Evolutionary conservation across 2,113 vertebrate genomes (phyloP).

Genomic region (Hypanus sabinus): DNA sequence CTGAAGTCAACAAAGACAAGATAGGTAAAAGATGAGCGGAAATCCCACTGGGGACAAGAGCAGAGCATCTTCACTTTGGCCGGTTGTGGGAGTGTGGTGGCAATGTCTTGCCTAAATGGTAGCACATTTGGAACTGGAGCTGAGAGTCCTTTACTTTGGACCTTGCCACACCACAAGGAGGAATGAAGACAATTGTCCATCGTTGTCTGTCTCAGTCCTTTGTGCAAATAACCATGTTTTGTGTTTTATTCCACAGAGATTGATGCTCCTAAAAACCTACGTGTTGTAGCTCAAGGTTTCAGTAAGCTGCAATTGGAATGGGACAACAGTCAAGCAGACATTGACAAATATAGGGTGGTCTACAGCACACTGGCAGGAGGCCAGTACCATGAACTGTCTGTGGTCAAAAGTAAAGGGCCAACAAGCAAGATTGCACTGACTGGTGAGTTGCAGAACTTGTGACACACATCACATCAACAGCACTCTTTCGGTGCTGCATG

Average conservation of each 20-base stretch:
- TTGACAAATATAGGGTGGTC: conserved; percentile 78
- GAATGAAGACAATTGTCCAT: neutral
- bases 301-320: conserved; percentile 79
- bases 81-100: neutral
- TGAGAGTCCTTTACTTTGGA: neutral
- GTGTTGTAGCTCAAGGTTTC: conserved; percentile 70
- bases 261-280: conserved; percentile 86
- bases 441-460: conserved; percentile 54
- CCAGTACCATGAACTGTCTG: conserved; percentile 80
- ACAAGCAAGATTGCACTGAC: conserved; percentile 73
- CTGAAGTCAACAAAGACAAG: too few relatives aligned
- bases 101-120: neutral
- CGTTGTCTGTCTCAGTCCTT: neutral
- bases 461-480: neutral
- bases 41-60: too few relatives aligned
- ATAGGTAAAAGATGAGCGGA: too few relatives aligned
- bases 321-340: conserved; percentile 94
- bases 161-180: too few relatives aligned
- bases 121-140: neutral
- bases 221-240: conserved; percentile 34
- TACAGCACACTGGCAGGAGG: conserved; percentile 93
- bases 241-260: conserved; percentile 75
- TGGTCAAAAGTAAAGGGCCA: conserved; percentile 63
- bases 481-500: too few relatives aligned
- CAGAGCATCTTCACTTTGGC: too few relatives aligned